Evolutionary conservation across 2,888 invertebrate species (phyloP).

Genomic region (Epinotia demarniana): DNA sequence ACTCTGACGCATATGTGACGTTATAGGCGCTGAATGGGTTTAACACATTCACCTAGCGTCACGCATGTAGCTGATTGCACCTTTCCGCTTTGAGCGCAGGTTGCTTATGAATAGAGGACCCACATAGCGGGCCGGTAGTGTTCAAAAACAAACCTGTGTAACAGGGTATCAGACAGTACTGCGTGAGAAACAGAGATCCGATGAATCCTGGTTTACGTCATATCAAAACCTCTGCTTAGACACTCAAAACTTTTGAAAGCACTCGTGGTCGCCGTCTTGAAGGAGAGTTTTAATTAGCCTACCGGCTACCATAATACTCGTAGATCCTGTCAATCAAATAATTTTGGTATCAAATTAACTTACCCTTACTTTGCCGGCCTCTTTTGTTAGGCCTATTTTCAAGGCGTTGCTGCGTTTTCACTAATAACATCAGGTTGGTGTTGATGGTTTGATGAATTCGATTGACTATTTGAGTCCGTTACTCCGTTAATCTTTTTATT

Average conservation of each 20-base stretch:
- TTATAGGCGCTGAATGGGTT: too few relatives aligned
- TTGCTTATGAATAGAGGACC: background rate
- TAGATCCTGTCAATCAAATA: background rate
- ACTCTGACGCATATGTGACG: too few relatives aligned
- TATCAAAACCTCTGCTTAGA: too few relatives aligned
- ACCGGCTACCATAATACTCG: background rate
- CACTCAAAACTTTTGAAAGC: too few relatives aligned
- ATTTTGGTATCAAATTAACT: background rate
- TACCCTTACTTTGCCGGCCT: background rate
- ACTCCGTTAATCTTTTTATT: background rate
- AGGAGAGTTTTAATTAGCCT: too few relatives aligned
- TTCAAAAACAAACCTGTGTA: too few relatives aligned
- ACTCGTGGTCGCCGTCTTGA: too few relatives aligned
- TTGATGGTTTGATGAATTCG: background rate
- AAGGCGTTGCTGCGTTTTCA: background rate
- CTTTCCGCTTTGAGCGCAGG: background rate
- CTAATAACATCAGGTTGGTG: background rate
- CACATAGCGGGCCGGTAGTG: too few relatives aligned
- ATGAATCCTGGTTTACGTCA: too few relatives aligned
- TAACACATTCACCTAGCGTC: background rate
- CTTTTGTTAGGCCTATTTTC: background rate
- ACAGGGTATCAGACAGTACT: too few relatives aligned
- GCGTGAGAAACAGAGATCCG: too few relatives aligned
- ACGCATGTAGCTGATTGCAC: background rate
- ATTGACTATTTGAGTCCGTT: background rate